Percentiles rank a stretch among this genome's conserved stretches.
phyloP scores from a whole-genome alignment of 2,113 vertebrate species.

The Myiopsitta monachus region DNA sequence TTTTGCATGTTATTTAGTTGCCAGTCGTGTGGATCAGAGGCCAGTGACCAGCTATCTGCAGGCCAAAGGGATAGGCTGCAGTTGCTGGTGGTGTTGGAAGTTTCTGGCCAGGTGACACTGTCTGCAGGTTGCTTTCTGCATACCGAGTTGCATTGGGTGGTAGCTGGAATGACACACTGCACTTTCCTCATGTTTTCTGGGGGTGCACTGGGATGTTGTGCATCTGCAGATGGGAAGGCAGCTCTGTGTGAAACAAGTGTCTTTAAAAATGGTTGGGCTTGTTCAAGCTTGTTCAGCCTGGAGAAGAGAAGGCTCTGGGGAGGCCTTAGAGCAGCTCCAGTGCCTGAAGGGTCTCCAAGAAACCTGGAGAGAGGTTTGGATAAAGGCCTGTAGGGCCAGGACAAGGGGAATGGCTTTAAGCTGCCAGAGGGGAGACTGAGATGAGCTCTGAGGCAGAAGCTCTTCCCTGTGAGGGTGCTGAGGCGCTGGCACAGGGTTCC shows the following conservation, averaged over 20 bases:
- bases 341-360: too few relatives aligned
- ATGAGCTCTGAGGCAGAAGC: too few relatives aligned
- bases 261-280: background rate
- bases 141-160: background rate
- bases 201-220: background rate
- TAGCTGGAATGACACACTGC: rapidly evolving
- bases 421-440: too few relatives aligned
- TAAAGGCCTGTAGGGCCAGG: too few relatives aligned
- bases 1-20: background rate
- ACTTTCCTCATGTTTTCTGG: rapidly evolving
- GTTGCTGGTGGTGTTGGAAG: background rate
- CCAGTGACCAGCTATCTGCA: background rate
- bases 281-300: too few relatives aligned
- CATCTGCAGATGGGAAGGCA: background rate
- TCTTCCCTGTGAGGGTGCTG: too few relatives aligned
- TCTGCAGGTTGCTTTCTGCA: background rate
- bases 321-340: too few relatives aligned
- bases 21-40: rapidly evolving
- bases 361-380: too few relatives aligned
- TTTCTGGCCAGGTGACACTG: background rate
- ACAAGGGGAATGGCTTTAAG: too few relatives aligned
- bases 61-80: rapidly evolving
- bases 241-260: background rate
- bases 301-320: too few relatives aligned
- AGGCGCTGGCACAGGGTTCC: too few relatives aligned